Base-by-base conservation (phyloP, 2,888 invertebrate genomes). In the Yponomeuta evonymella region DNA sequence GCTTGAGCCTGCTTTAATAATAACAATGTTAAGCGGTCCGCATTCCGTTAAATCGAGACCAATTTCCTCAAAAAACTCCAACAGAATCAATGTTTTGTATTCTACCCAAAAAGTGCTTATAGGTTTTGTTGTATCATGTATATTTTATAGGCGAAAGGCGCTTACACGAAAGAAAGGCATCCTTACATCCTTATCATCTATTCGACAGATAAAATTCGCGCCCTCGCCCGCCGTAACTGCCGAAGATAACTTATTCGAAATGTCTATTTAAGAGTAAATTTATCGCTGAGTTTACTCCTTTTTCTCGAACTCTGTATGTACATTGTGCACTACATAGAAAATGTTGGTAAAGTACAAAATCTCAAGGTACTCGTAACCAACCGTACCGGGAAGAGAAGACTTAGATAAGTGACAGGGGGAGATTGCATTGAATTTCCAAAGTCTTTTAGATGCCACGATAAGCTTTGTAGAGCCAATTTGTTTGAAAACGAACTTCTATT, bases 271-370 rank as follows among this genome's bases (percentile, higher is more conserved):
- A 76, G 78, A 77, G 76, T 76, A 78, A 85, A 88, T 88, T 88
- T 89, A 88, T 87, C 85, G 87, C 81, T 83, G 84, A 87, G 84
- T 88, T 86, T 86, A 87, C 87, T 85, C 86, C 84, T 86, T 87
- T 85, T 81, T 83, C 81, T 65, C 64, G 65, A 29, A 12, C 65
- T 64, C 51, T 33, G 3, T 68, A 2, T 33, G n/a, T 48, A 10
- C 10, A 11, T 10, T 23, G 23, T 23, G 23, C 23, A 23, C 23
- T 23, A 23, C 23, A 23, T 51, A 51, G 51, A 30, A 68, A 30
- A 12, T 51, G 64, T 48, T 62, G 33, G 67, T 72, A 64, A n/a
- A 29, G 15, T 4, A 15, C 51, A 58, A 58, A 58, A 3, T 15
- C 15, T 58, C 15, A 58, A 58, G 15, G 15, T 58, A n/a, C n/a